These are phyloP conservation scores for Leptatherina wallacei DNA, from an alignment of 2,797 vertebrate species.

Conservation along the genomic window DNA sequence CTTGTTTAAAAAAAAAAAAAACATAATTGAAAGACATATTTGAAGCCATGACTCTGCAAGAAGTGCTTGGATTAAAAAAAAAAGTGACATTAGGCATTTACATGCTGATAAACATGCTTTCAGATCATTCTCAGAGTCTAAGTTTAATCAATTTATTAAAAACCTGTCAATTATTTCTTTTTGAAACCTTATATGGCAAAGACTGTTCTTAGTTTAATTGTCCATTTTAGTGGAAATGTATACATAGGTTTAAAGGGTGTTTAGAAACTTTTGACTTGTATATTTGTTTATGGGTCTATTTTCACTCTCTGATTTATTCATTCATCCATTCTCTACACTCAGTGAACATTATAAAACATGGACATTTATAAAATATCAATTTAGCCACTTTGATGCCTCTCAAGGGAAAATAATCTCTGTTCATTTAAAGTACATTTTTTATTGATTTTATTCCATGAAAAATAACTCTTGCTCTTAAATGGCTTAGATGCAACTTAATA, in stretches of 20 bases:
- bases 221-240: too few species aligned
- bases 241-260: slow-evolving; percentile 6
- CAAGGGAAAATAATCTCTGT: neutral
- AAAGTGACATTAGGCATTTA: too few species aligned
- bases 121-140: neutral
- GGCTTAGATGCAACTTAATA: neutral
- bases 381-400: neutral
- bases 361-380: neutral
- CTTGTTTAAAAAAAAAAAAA: too few species aligned
- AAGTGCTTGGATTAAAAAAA: too few species aligned
- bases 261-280: slow-evolving; percentile 20
- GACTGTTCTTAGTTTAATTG: too few species aligned
- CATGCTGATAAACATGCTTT: too few species aligned
- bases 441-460: too few species aligned
- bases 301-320: slow-evolving; percentile 7
- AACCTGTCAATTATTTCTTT: too few species aligned
- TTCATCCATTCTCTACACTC: neutral
- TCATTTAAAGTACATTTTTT: too few species aligned
- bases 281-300: neutral
- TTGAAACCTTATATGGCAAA: too few species aligned
- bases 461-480: neutral
- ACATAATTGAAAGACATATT: too few species aligned
- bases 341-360: neutral
- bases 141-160: neutral
- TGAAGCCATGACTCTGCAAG: too few species aligned